These are phyloP conservation scores for Scaptomyza pallida DNA, from an alignment of 1,140 invertebrate genomes.

Conservation along the genomic window DNA sequence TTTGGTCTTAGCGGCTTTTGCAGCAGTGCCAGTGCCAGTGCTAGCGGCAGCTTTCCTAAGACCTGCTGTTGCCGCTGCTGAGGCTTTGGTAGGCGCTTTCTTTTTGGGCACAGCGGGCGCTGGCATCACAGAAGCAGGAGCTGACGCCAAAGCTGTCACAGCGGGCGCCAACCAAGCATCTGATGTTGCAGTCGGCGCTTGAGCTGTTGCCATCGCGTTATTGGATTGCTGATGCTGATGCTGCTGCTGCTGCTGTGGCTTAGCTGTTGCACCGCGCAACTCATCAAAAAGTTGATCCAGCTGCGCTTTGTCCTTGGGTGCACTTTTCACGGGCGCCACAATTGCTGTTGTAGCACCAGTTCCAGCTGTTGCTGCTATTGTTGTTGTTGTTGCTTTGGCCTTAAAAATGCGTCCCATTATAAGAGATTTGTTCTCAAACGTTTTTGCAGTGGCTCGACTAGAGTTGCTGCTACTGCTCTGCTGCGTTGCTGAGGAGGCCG, in stretches of 20 bases:
- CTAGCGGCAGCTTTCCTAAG: neutral
- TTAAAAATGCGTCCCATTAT: slow-evolving; percentile 86
- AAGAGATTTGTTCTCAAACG: slow-evolving; percentile 85
- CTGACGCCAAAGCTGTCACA: neutral
- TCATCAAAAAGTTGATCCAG: slow-evolving; percentile 80
- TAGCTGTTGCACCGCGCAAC: slow-evolving; percentile 51
- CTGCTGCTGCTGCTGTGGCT: slow-evolving; percentile 14
- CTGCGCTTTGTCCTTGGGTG: slow-evolving; percentile 73
- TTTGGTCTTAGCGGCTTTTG: neutral
- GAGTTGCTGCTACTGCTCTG: slow-evolving; percentile 64
- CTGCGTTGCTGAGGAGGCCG: slow-evolving; percentile 27
- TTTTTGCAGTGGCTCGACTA: slow-evolving; percentile 76
- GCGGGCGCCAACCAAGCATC: neutral
- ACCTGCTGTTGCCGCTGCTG: slow-evolving; percentile 4
- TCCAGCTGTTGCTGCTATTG: slow-evolving; percentile 11
- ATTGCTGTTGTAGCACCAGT: neutral
- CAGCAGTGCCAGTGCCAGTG: no score
- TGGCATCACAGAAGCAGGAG: neutral
- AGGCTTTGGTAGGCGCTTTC: neutral
- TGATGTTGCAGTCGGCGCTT: neutral
- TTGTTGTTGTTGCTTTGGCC: slow-evolving; percentile 43
- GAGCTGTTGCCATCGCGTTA: slow-evolving; percentile 18
- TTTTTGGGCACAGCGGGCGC: neutral
- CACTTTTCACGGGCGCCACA: slow-evolving; percentile 35
- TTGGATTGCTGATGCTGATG: slow-evolving; percentile 10